phyloP scores from a whole-genome alignment of 1,140 invertebrate genomes.

The Oncopodura yosiiana region DNA sequence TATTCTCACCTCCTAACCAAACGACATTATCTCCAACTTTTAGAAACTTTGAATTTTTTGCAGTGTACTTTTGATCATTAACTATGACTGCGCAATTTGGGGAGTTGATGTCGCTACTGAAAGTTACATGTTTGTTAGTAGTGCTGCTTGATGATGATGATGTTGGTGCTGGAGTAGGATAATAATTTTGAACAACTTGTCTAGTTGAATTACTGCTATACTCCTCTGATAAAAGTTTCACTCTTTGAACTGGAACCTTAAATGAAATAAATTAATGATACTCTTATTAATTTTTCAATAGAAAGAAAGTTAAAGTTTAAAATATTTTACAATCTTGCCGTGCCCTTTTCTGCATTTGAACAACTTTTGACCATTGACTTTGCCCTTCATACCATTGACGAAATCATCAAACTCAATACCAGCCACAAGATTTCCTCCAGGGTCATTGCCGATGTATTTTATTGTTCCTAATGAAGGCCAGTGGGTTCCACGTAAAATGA shows the following conservation, averaged over 20 bases:
- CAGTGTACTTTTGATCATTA: not conserved
- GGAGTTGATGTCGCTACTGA: conserved; percentile 5
- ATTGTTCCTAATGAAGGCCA: conserved; percentile 12
- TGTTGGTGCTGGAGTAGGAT: not conserved
- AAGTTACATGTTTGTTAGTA: not conserved
- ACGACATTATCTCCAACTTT: conserved; percentile 18
- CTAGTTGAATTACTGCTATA: not conserved
- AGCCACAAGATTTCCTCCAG: conserved; percentile 16
- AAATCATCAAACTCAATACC: conserved; percentile 20
- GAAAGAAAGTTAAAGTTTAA: too few relatives aligned
- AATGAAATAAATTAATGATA: too few relatives aligned
- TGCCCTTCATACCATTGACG: conserved; percentile 17
- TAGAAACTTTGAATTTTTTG: not conserved
- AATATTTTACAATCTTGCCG: conserved; percentile 13
- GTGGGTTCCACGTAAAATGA: conserved; percentile 6
- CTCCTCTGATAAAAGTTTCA: conserved; percentile 1
- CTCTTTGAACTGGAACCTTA: conserved; percentile 15
- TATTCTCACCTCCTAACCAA: conserved; percentile 10
- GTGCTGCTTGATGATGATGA: not conserved
- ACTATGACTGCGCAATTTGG: not conserved
- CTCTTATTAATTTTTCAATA: too few relatives aligned
- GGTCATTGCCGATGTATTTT: conserved; percentile 15
- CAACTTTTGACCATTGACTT: conserved; percentile 17
- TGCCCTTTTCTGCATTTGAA: conserved; percentile 18
- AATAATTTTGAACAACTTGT: too few relatives aligned